Conservation (phyloP, 1,140 invertebrate species). For the Micrasema minimum region DNA sequence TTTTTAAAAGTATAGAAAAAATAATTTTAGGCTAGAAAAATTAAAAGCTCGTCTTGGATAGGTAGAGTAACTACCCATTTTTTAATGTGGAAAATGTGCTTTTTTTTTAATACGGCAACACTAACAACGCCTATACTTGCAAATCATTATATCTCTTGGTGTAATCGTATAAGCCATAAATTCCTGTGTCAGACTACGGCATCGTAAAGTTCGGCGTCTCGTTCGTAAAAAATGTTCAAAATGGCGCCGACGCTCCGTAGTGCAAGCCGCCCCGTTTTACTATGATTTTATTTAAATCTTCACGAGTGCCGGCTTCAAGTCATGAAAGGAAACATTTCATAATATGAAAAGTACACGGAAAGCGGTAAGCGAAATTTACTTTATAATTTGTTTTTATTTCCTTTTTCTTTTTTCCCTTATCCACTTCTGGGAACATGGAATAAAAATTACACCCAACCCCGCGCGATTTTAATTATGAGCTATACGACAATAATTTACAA, state of each 20-base stretch:
- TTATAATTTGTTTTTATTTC: constrained; percentile 1
- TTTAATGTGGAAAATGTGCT: no score
- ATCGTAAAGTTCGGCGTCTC: constrained; percentile 9
- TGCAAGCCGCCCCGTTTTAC: not conserved
- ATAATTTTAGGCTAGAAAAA: no score
- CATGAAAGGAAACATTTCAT: not conserved
- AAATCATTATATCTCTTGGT: no score
- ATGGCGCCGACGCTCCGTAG: constrained; percentile 25
- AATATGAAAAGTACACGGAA: not conserved
- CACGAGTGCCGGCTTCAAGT: constrained; percentile 5
- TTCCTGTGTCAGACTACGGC: no score
- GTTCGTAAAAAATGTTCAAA: constrained; percentile 28
- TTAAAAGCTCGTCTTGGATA: no score
- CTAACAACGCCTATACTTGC: no score
- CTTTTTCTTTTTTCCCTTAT: no score
- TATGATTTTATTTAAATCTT: constrained; percentile 8
- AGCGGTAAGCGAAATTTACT: constrained; percentile 4
- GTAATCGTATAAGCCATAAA: no score
- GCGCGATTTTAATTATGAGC: constrained; percentile 38
- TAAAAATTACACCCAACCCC: constrained; percentile 26
- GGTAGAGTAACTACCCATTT: no score
- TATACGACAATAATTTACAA: constrained; percentile 37
- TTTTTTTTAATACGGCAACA: no score
- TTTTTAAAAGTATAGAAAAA: no score
- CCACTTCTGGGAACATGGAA: constrained; percentile 3